Percentiles rank a stretch among this genome's conserved stretches.
Conservation (phyloP, 1,140 invertebrate species). For the Drosophila paulistorum region DNA sequence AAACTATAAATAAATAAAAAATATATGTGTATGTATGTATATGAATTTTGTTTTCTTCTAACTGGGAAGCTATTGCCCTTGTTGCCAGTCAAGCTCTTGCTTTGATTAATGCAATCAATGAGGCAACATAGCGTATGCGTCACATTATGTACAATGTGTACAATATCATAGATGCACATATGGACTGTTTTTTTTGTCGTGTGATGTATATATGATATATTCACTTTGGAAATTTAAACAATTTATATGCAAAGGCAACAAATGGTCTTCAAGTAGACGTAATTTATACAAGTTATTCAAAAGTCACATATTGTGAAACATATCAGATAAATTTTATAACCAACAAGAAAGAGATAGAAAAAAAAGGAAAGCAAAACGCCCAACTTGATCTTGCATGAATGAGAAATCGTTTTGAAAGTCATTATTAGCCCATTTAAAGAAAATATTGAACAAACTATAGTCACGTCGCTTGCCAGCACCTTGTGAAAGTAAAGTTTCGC, state of each 20-base stretch:
- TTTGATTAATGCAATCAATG: conserved; percentile 67
- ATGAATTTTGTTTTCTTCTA: conserved; percentile 19
- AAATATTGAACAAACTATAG: too few species aligned
- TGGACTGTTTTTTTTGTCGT: background rate
- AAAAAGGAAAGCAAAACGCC: too few species aligned
- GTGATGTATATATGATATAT: background rate
- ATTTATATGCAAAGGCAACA: background rate
- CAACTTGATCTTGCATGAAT: too few species aligned
- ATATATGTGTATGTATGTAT: conserved; percentile 23
- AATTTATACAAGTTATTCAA: too few species aligned
- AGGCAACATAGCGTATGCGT: conserved; percentile 62
- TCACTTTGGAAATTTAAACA: background rate
- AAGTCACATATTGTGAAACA: too few species aligned
- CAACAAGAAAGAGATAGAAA: background rate
- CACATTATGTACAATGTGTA: conserved; percentile 47
- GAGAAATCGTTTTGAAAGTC: too few species aligned
- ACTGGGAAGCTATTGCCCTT: background rate
- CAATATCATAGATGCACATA: conserved; percentile 1
- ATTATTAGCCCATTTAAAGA: too few species aligned
- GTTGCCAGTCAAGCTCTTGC: conserved; percentile 13
- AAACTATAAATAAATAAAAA: conserved; percentile 33
- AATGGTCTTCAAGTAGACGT: too few species aligned
- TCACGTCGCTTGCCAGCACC: too few species aligned
- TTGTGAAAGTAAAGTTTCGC: too few species aligned
- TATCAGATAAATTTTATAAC: too few species aligned